These are phyloP conservation scores for Heliopora coerulea DNA, from an alignment of 92 coral and sea anemone species.

Conservation along the genomic window DNA sequence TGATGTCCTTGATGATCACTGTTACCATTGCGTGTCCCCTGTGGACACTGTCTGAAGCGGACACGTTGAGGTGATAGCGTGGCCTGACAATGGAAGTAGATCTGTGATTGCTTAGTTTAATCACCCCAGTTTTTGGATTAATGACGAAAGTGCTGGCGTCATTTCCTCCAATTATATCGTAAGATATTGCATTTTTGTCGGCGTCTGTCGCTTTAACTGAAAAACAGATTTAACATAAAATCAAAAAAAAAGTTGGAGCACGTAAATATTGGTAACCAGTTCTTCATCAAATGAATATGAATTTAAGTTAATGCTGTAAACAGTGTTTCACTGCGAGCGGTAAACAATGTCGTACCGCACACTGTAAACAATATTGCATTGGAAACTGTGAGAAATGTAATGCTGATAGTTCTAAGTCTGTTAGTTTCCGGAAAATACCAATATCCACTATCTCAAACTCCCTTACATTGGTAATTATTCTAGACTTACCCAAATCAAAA, in stretches of 20 bases:
- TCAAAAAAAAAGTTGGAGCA: not conserved
- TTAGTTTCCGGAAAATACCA: no score
- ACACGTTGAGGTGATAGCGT: conserved; percentile 68
- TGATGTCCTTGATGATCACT: conserved; percentile 81
- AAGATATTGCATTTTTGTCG: conserved; percentile 73
- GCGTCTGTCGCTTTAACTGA: conserved; percentile 89
- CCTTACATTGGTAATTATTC: no score
- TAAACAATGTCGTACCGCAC: no score
- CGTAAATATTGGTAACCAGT: no score
- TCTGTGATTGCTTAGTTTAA: conserved; percentile 58
- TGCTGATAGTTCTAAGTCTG: no score
- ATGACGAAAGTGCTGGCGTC: conserved; percentile 78
- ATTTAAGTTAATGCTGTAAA: no score
- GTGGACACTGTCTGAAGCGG: conserved; percentile 86
- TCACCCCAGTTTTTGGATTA: conserved; percentile 73
- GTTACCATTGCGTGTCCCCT: conserved; percentile 65
- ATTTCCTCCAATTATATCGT: conserved; percentile 83
- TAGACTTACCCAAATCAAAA: no score
- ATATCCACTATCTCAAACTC: no score
- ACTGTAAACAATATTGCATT: no score
- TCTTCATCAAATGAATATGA: no score
- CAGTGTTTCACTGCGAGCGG: no score
- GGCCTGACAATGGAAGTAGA: conserved; percentile 67
- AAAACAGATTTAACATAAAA: not conserved
- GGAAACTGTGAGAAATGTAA: no score